Evolutionary conservation across 2,888 invertebrate genomes (phyloP), one percentile per base, ranked within the genome.

Genomic region (Linnaemya tessellans): DNA sequence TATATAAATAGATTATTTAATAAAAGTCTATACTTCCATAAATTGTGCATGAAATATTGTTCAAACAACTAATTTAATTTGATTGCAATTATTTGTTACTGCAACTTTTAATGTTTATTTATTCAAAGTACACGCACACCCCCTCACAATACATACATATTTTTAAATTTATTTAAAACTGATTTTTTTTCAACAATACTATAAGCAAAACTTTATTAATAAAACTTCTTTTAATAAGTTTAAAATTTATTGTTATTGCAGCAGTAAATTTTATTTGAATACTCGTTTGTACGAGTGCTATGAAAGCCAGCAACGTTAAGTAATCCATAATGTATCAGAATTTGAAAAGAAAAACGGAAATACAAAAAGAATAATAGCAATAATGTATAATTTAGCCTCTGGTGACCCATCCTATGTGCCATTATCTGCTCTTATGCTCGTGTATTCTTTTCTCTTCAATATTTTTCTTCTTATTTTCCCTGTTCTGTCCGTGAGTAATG

Each of bases 381-480:
- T 79, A 67, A 64, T 84, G n/a, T 67, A 65, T 70, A 71, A 74
- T 80, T 71, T 79, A 70, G 82, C 82, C 85, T 65, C 82, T 75
- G 75, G 85, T 85, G 85, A 85, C 85, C 85, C 79, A 85, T 82
- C 74, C 70, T 79, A 71, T 70, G 49, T 51, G 71, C 85, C 81
- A 85, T 82, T 85, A 85, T 85, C 71, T 71, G 60, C 58, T 82
- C 74, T 43, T 65, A n/a, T 49, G 56, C 22, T 74, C n/a, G 15
- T 49, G 49, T 38, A 75, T 79, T 60, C 46, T 58, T 65, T 46
- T 38, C 35, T 73, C 5, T 74, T 49, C n/a, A 60, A 35, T 65
- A 30, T 30, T n/a, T 65, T 46, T 35, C 30, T 25, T 18, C 54
- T 49, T 41, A 35, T 65, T 75, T 46, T 35, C 41, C 60, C 65